Conservation (phyloP, 53 echinoderm and acorn worm species). For the Apostichopus leukothele region DNA sequence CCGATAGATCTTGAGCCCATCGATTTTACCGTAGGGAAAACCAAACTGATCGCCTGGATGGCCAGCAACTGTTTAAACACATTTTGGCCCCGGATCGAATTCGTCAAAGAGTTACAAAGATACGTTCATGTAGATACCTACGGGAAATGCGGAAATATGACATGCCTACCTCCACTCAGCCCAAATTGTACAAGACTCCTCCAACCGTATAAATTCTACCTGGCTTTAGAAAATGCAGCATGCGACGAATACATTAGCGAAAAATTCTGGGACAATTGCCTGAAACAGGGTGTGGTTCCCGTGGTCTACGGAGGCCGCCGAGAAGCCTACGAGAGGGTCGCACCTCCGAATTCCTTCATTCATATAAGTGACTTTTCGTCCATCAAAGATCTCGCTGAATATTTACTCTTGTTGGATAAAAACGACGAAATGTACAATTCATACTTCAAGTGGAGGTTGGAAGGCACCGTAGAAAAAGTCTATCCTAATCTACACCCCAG, state of each 20-base stretch:
- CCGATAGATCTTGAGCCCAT: slow-evolving; percentile 53
- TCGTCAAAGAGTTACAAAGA: slow-evolving; percentile 62
- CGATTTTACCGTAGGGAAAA: slow-evolving; percentile 66
- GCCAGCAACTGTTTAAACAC: slow-evolving; percentile 86
- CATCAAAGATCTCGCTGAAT: slow-evolving; percentile 55
- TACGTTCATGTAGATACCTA: slow-evolving; percentile 70
- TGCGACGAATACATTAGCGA: slow-evolving; percentile 82
- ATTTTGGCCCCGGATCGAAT: slow-evolving; percentile 81
- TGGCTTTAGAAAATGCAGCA: slow-evolving; percentile 80
- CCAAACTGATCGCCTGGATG: slow-evolving; percentile 70
- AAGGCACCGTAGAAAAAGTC: slow-evolving; percentile 54
- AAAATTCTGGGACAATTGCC: slow-evolving; percentile 80
- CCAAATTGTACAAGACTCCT: slow-evolving; percentile 65
- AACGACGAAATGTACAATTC: slow-evolving; percentile 68
- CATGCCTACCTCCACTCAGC: slow-evolving; percentile 73
- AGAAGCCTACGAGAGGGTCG: slow-evolving; percentile 69
- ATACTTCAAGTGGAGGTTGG: slow-evolving; percentile 70
- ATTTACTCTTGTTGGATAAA: slow-evolving; percentile 61
- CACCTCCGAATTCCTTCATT: slow-evolving; percentile 77
- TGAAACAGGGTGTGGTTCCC: slow-evolving; percentile 68
- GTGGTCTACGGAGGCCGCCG: slow-evolving; percentile 78
- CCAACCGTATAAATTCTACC: slow-evolving; percentile 75
- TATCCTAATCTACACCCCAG: slow-evolving; percentile 65
- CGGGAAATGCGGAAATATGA: slow-evolving; percentile 64
- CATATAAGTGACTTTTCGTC: slow-evolving; percentile 73